Evolutionary conservation across 2,888 invertebrate genomes (phyloP).

Genomic region (Proisotoma minuta): DNA sequence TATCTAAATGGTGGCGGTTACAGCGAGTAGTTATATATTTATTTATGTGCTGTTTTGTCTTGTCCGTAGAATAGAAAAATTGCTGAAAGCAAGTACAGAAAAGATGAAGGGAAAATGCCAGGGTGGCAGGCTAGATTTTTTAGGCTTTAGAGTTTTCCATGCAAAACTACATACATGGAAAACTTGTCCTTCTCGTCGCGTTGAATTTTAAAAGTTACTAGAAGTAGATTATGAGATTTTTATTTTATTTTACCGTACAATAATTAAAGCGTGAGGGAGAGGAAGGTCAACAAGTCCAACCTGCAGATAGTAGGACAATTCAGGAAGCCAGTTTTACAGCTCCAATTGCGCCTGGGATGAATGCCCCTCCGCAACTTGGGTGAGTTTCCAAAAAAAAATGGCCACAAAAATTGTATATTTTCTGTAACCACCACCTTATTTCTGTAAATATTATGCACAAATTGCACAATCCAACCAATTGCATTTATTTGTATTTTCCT

Average conservation of each 20-base stretch:
- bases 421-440: constrained; percentile 7
- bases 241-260: background rate
- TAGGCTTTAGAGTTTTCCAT: no score
- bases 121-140: background rate
- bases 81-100: background rate
- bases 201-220: no score
- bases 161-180: no score
- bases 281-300: constrained; percentile 17
- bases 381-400: constrained; percentile 26
- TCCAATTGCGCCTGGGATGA: constrained; percentile 43
- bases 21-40: constrained; percentile 10
- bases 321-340: constrained; percentile 45
- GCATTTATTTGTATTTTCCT: background rate
- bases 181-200: no score
- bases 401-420: background rate
- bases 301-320: constrained; percentile 25
- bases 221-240: no score
- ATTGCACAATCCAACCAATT: background rate
- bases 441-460: background rate
- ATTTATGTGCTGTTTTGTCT: background rate
- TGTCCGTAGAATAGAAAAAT: background rate
- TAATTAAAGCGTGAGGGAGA: constrained; percentile 43
- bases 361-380: constrained; percentile 46
- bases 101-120: background rate
- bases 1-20: constrained; percentile 12